phyloP scores from a whole-genome alignment of 2,113 vertebrate genomes.

The Ceratotherium simum region DNA sequence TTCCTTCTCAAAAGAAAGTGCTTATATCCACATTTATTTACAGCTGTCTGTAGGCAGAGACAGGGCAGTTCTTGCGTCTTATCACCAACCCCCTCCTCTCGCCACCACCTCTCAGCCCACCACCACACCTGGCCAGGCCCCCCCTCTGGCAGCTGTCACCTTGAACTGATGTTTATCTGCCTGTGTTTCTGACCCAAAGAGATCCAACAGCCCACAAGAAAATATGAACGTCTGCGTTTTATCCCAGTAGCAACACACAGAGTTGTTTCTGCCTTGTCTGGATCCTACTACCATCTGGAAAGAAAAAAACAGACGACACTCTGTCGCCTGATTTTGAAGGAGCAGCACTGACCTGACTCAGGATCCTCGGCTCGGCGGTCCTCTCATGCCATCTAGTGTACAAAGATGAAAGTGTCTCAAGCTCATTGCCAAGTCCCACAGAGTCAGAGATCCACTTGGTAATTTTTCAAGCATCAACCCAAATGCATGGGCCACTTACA shows the following conservation, averaged over 20 bases:
- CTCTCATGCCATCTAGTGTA: conserved; percentile 82
- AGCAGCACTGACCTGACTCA: fast-evolving
- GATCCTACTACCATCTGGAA: neutral
- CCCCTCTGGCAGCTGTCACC: neutral
- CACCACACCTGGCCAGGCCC: neutral
- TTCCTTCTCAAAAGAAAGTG: neutral
- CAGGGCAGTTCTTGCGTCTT: neutral
- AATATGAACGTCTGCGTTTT: neutral
- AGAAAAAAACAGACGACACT: neutral
- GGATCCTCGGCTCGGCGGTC: neutral
- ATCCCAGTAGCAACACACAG: neutral
- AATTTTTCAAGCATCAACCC: neutral
- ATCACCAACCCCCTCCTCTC: neutral
- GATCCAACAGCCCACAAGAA: neutral
- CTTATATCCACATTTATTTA: neutral
- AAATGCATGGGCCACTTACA: neutral
- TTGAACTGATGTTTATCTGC: neutral
- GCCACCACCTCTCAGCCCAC: neutral
- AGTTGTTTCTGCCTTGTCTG: neutral
- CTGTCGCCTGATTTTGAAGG: fast-evolving
- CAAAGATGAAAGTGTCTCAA: conserved; percentile 30
- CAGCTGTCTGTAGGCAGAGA: neutral
- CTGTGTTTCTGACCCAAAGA: neutral
- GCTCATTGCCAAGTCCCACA: neutral
- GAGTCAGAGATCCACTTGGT: neutral